phyloP scores from a whole-genome alignment of 2,888 invertebrate genomes.

The Drosophila quinaria region DNA sequence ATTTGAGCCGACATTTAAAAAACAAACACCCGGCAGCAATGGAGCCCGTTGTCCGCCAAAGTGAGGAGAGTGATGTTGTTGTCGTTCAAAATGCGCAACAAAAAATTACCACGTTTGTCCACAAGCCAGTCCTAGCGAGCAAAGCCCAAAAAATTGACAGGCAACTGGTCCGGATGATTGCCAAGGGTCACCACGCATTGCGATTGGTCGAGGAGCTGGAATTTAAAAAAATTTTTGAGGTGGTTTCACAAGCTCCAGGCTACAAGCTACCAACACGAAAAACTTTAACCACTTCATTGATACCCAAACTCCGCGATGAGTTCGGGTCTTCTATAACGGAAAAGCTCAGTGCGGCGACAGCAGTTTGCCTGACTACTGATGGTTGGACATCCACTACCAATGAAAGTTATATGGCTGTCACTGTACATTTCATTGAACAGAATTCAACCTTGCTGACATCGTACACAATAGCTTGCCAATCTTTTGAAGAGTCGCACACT shows the following conservation, averaged over 20 bases:
- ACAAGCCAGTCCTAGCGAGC: neutral
- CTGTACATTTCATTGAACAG: neutral
- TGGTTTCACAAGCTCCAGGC: neutral
- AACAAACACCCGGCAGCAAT: neutral
- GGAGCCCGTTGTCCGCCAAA: neutral
- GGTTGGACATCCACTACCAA: neutral
- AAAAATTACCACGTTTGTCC: neutral
- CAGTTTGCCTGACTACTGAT: neutral
- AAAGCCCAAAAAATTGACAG: neutral
- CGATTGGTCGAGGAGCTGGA: neutral
- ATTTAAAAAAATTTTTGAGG: neutral
- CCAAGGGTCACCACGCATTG: neutral
- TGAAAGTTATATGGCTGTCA: neutral
- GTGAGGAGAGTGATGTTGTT: neutral
- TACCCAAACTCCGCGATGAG: neutral
- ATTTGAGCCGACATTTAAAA: neutral
- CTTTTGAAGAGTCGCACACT: neutral
- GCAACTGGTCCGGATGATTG: neutral
- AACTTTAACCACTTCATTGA: neutral
- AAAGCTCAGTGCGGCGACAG: neutral
- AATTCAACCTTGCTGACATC: neutral
- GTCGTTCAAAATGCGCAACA: neutral
- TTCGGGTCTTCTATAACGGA: neutral
- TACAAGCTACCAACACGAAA: neutral
- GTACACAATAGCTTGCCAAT: neutral